phyloP scores from a whole-genome alignment of 1,140 invertebrate genomes.

The Calycopis cecrops region DNA sequence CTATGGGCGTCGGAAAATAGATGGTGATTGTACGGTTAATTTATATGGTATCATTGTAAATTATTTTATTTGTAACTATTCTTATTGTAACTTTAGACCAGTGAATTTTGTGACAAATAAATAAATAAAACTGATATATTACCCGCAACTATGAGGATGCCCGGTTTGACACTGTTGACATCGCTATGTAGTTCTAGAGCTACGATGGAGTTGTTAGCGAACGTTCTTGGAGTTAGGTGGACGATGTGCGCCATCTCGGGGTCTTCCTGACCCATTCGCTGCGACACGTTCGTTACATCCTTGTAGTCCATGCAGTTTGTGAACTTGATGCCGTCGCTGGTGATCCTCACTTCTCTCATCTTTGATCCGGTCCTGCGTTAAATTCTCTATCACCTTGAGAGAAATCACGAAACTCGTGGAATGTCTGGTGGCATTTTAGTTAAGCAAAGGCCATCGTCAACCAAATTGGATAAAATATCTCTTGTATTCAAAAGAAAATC shows the following conservation, averaged over 20 bases:
- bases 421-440: too few species aligned
- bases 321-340: slow-evolving; percentile 28
- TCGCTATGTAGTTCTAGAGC: slow-evolving; percentile 56
- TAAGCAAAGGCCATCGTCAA: too few species aligned
- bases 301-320: slow-evolving; percentile 37
- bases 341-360: slow-evolving; percentile 41
- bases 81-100: too few species aligned
- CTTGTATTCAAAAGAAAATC: too few species aligned
- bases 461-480: too few species aligned
- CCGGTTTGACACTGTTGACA: slow-evolving; percentile 48
- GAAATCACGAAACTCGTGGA: too few species aligned
- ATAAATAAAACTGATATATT: slow-evolving; percentile 11
- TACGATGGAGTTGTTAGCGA: slow-evolving; percentile 43
- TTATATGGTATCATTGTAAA: too few species aligned
- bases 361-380: slow-evolving; percentile 50
- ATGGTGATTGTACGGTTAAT: too few species aligned
- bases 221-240: slow-evolving; percentile 36
- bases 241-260: slow-evolving; percentile 38
- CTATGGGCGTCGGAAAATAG: too few species aligned
- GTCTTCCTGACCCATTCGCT: slow-evolving; percentile 33
- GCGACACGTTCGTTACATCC: slow-evolving; percentile 25
- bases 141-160: slow-evolving; percentile 58
- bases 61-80: too few species aligned
- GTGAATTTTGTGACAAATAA: too few species aligned
- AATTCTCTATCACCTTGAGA: background rate